Conservation (phyloP, 2,113 vertebrate genomes). For the Ovibos moschatus region DNA sequence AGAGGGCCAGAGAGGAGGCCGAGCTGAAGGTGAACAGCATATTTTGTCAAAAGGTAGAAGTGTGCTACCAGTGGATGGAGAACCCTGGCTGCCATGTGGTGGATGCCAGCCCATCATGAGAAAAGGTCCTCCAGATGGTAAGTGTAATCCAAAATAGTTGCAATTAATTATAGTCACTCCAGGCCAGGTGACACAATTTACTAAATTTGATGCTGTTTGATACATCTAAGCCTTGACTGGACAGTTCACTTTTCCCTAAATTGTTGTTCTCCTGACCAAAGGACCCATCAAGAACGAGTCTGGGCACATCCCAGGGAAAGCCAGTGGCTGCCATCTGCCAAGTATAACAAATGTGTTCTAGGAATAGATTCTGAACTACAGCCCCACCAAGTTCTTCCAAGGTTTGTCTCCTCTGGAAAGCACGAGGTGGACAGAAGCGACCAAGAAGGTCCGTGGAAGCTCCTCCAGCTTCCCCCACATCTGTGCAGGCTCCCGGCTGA, state of each 20-base stretch:
- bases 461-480: rapidly evolving
- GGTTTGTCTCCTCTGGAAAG: neutral
- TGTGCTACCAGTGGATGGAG: conserved; percentile 90
- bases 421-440: rapidly evolving
- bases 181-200: neutral
- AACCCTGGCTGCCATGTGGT: conserved; percentile 85
- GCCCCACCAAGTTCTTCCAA: neutral
- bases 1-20: conserved; percentile 87
- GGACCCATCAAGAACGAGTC: conserved; percentile 52
- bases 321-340: neutral
- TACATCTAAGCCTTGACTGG: no score
- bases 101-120: conserved; percentile 88
- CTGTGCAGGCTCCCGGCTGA: rapidly evolving
- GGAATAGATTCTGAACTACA: neutral
- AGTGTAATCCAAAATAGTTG: conserved; percentile 86
- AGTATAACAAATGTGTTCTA: neutral
- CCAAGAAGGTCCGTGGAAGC: rapidly evolving
- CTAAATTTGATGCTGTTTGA: no score
- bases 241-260: rapidly evolving
- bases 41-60: conserved; percentile 91
- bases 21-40: conserved; percentile 86
- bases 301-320: neutral
- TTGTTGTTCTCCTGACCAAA: rapidly evolving
- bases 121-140: conserved; percentile 87
- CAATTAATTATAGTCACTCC: conserved; percentile 11